A percentile compares a stretch with the other conserved stretches of the same genome.
Conservation (phyloP, 2,113 vertebrate genomes). For the Periophthalmus modestus region DNA sequence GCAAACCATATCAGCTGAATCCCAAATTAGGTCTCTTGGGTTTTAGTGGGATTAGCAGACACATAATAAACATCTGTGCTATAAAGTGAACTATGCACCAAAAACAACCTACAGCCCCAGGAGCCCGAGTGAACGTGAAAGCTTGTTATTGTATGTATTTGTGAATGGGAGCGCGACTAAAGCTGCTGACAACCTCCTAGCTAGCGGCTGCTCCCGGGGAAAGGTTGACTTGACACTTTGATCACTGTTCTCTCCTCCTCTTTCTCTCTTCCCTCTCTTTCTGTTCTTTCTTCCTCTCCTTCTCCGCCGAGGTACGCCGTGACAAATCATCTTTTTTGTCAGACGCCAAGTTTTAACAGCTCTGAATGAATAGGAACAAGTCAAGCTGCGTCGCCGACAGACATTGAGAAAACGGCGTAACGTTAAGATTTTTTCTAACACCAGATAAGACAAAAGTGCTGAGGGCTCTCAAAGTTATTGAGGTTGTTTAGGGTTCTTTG, state of each 20-base stretch:
- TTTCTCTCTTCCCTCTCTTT: not conserved
- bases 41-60: not conserved
- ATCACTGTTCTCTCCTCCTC: not conserved
- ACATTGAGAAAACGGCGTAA: not conserved
- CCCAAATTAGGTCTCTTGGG: constrained; percentile 13
- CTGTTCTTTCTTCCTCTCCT: not conserved
- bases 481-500: not conserved
- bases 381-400: not conserved
- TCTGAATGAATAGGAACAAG: not conserved
- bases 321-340: constrained; percentile 10
- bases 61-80: constrained; percentile 10
- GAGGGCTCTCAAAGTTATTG: constrained; percentile 6
- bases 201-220: not conserved
- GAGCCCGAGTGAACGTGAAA: constrained; percentile 5
- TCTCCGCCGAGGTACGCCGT: not conserved
- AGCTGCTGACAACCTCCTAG: not conserved
- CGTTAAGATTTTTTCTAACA: not conserved
- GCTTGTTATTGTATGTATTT: constrained; percentile 10
- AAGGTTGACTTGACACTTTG: constrained; percentile 12
- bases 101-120: not conserved
- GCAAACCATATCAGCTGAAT: not conserved
- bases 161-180: constrained; percentile 4
- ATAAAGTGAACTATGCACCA: not conserved
- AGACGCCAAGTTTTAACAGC: not conserved
- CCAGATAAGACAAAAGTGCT: not conserved